Evolutionary conservation across 1,140 invertebrate genomes (phyloP), one percentile per base, ranked within the genome.

Genomic region (Scaptomyza pallida): DNA sequence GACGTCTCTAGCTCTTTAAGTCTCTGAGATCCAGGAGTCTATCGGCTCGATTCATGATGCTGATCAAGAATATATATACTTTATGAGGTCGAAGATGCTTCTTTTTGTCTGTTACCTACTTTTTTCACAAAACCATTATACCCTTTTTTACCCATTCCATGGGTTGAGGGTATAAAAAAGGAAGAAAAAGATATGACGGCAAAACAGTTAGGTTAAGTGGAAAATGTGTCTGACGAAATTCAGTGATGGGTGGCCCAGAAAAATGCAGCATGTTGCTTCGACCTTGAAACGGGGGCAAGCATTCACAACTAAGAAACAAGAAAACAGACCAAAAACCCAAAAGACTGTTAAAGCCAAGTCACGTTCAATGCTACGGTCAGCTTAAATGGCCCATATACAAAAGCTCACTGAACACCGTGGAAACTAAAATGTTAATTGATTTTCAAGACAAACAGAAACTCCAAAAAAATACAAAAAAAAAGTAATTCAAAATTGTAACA

Each of bases 371-470:
- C 81, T 86, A 68, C 45, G 52, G 37, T 37, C 61, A 57, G 48
- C 48, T 3, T n/a, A 5, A 16, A 13, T 70, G 67, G 60, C 67
- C 67, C 54, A 70, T 70, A 50, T 70, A 56, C n/a, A 12, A 40
- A 23, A 41, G 3, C 16, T 33, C 15, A 23, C 5, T 45, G 4
- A 17, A 12, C 47, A 62, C 48, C 51, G 61, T 70, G 69, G 62
- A 61, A 54, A 67, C 79, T 80, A 70, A 75, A 83, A 76, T 78
- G 72, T 78, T 85, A 85, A 83, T 83, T 83, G 79, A 83, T 83
- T 83, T 83, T 72, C 67, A 65, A 65, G 65, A 44, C 80, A 70
- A 21, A n/a, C 19, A 21, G 19, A 21, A 54, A 67, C 60, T 40
- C 56, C 75, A 62, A 63, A 71, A 26, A 65, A n/a, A n/a, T n/a